Conservation (phyloP, 2,888 invertebrate genomes). For the Lepidocyrtoides sp. region DNA sequence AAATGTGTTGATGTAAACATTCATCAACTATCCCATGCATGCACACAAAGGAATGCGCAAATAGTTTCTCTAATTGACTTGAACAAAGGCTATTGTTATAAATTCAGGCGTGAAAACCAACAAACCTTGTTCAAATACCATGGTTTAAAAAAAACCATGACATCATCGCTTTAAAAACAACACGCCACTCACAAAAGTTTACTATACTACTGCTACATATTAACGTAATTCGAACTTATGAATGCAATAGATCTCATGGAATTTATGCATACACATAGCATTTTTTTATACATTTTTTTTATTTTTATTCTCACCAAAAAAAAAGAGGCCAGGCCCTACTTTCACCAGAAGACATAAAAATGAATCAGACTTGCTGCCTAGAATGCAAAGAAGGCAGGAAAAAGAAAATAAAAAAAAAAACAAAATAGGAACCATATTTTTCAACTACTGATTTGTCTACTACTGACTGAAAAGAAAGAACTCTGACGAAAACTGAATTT, state of each 20-base stretch:
- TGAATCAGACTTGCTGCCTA: not conserved
- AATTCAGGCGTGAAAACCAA: not conserved
- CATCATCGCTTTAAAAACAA: too few relatives aligned
- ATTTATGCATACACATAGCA: not conserved
- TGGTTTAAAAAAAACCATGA: too few relatives aligned
- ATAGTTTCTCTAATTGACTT: not conserved
- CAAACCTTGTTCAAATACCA: too few relatives aligned
- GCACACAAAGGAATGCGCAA: too few relatives aligned
- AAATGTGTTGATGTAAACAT: too few relatives aligned
- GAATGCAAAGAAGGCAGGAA: not conserved
- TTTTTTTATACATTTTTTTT: not conserved
- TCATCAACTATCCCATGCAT: too few relatives aligned
- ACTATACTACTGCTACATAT: not conserved
- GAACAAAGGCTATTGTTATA: not conserved
- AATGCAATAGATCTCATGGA: not conserved
- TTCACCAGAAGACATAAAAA: not conserved
- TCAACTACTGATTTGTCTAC: not conserved
- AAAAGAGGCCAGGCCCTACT: not conserved
- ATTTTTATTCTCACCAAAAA: too few relatives aligned
- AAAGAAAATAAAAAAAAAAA: not conserved
- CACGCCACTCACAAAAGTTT: not conserved
- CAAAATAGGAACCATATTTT: not conserved
- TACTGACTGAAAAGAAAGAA: not conserved
- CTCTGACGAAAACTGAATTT: not conserved
- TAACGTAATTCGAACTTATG: not conserved